phyloP scores from a whole-genome alignment of 2,888 invertebrate genomes.

The Formica aserva region DNA sequence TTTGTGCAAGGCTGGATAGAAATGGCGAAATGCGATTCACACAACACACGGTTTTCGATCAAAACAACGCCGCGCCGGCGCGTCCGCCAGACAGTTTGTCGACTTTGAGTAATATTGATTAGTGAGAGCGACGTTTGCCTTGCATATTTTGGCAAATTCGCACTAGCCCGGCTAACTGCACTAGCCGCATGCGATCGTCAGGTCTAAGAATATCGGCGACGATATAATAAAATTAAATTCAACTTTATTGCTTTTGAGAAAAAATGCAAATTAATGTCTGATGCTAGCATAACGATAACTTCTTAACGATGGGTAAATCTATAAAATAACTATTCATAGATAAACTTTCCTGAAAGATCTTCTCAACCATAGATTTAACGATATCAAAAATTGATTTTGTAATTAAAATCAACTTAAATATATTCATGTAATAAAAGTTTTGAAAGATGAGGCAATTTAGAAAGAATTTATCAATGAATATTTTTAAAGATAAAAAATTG shows the following conservation, averaged over 20 bases:
- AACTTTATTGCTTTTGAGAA: slow-evolving; percentile 24
- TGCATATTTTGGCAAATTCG: slow-evolving; percentile 57
- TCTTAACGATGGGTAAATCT: not conserved
- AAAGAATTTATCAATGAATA: not conserved
- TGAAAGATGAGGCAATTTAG: not conserved
- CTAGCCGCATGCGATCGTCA: slow-evolving; percentile 26
- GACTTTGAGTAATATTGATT: slow-evolving; percentile 49
- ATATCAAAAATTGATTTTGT: not conserved
- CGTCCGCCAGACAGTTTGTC: slow-evolving; percentile 51
- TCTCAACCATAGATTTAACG: not conserved
- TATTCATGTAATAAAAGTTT: not conserved
- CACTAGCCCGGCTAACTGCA: slow-evolving; percentile 22
- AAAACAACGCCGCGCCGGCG: slow-evolving; percentile 9
- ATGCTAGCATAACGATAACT: not conserved
- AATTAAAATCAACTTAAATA: not conserved
- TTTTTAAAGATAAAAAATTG: not conserved
- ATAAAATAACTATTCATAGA: not conserved
- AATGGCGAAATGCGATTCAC: not conserved
- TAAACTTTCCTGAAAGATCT: not conserved
- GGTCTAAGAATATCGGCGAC: slow-evolving; percentile 24
- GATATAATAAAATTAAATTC: slow-evolving; percentile 24
- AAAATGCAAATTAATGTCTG: slow-evolving; percentile 35
- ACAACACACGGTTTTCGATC: slow-evolving; percentile 16
- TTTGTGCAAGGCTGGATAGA: not conserved
- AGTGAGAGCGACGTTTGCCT: slow-evolving; percentile 25